Evolutionary conservation across 1,140 invertebrate species (phyloP).

Genomic region (Drosophila gunungcola): DNA sequence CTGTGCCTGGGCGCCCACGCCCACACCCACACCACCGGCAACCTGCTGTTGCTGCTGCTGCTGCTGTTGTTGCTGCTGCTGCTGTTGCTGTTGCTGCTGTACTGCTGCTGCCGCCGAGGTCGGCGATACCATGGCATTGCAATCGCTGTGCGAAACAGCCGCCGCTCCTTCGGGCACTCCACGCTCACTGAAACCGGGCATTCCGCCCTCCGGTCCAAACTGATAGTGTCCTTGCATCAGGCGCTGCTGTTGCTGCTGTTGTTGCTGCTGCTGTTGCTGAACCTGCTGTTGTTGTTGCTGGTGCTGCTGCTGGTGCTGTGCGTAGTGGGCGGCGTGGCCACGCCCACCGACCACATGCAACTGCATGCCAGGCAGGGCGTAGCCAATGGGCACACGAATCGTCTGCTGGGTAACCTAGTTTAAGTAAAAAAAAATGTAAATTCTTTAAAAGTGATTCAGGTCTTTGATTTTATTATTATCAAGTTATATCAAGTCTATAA

Average conservation of each 20-base stretch:
- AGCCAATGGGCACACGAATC: slow-evolving; percentile 83
- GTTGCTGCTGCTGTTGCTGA: slow-evolving; percentile 33
- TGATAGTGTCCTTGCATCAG: slow-evolving; percentile 74
- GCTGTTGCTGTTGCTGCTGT: slow-evolving; percentile 69
- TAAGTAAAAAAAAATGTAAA: background rate
- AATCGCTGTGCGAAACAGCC: slow-evolving; percentile 86
- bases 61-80: slow-evolving; percentile 49
- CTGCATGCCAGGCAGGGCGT: slow-evolving; percentile 82
- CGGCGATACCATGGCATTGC: slow-evolving; percentile 84
- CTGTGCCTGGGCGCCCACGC: slow-evolving; percentile 55
- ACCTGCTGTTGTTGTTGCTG: slow-evolving; percentile 22
- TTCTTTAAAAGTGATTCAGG: background rate
- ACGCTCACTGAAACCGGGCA: slow-evolving; percentile 86
- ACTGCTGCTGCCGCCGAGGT: slow-evolving; percentile 44
- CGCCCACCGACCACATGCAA: slow-evolving; percentile 85
- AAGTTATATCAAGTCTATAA: background rate
- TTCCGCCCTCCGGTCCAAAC: slow-evolving; percentile 81
- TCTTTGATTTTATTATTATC: background rate
- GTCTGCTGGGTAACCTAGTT: slow-evolving; percentile 84
- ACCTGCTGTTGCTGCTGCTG: slow-evolving; percentile 46
- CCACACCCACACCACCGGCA: slow-evolving; percentile 26
- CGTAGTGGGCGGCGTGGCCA: slow-evolving; percentile 75
- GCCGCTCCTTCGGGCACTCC: slow-evolving; percentile 88
- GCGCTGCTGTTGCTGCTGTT: slow-evolving; percentile 52
- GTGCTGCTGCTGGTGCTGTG: slow-evolving; percentile 75